phyloP scores from a whole-genome alignment of 2,797 vertebrate species.

The Schizopygopsis malacanthus region DNA sequence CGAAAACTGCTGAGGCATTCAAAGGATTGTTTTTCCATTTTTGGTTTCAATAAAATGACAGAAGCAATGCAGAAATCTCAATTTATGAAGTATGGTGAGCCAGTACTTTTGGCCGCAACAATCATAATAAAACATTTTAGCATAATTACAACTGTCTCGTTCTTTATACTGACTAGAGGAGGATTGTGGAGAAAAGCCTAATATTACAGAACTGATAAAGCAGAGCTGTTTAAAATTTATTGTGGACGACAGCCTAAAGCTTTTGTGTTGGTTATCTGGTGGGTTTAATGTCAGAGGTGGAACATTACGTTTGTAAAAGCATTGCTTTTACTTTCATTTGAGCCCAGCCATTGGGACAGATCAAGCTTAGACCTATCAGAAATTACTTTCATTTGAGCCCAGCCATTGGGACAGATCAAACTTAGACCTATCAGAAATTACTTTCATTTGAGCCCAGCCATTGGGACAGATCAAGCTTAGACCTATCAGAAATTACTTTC shows the following conservation, averaged over 20 bases:
- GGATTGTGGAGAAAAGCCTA: neutral
- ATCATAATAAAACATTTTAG: constrained; percentile 63
- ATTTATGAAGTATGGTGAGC: constrained; percentile 71
- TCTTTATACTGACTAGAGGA: constrained; percentile 59
- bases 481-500: no score
- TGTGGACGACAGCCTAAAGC: neutral
- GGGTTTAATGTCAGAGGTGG: neutral
- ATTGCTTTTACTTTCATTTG: neutral
- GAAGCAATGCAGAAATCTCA: constrained; percentile 65
- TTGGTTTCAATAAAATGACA: constrained; percentile 74
- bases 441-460: no score
- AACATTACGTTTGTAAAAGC: neutral
- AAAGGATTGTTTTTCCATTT: constrained; percentile 75
- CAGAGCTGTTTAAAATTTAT: neutral
- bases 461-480: no score
- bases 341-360: neutral
- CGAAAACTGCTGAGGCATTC: constrained; percentile 51
- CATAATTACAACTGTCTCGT: constrained; percentile 67
- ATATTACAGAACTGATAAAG: neutral
- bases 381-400: no score
- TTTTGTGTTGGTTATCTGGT: neutral
- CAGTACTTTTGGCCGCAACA: constrained; percentile 70
- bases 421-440: no score
- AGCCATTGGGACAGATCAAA: no score
- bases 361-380: neutral